These are phyloP conservation scores for Pterocles burchelli DNA, from an alignment of 2,113 vertebrate genomes.

Conservation along the genomic window DNA sequence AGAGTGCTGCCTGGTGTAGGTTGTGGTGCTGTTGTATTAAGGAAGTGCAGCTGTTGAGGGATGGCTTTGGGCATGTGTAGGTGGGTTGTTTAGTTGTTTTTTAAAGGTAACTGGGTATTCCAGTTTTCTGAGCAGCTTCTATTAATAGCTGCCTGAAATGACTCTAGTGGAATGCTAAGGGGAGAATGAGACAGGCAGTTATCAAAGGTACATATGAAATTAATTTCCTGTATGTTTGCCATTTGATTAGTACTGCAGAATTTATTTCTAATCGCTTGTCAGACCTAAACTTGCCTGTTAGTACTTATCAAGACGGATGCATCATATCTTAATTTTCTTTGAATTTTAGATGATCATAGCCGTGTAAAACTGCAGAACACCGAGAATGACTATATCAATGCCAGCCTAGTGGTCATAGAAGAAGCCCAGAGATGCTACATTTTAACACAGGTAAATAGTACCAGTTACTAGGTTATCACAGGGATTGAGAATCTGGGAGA, in stretches of 20 bases:
- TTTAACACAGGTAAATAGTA: slow-evolving; percentile 89
- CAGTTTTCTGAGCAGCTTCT: neutral
- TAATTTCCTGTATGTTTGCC: neutral
- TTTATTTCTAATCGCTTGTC: neutral
- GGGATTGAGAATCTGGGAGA: neutral
- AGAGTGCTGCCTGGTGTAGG: neutral
- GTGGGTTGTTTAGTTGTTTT: neutral
- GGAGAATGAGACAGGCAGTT: neutral
- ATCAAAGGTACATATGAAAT: neutral
- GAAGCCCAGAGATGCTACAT: slow-evolving; percentile 94
- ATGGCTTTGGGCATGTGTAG: neutral
- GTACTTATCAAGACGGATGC: neutral
- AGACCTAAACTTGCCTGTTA: neutral
- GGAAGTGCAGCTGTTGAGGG: neutral
- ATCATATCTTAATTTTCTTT: neutral
- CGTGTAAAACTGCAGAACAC: slow-evolving; percentile 91
- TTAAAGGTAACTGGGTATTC: neutral
- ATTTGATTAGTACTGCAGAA: neutral
- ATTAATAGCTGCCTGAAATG: neutral
- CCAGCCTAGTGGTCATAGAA: slow-evolving; percentile 89
- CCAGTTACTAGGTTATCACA: neutral
- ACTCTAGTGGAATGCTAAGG: neutral
- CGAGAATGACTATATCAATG: slow-evolving; percentile 98
- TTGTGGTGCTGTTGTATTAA: neutral
- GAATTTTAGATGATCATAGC: slow-evolving; percentile 92